Evolutionary conservation across 2,113 vertebrate species (phyloP).

Genomic region (Rostratula benghalensis): DNA sequence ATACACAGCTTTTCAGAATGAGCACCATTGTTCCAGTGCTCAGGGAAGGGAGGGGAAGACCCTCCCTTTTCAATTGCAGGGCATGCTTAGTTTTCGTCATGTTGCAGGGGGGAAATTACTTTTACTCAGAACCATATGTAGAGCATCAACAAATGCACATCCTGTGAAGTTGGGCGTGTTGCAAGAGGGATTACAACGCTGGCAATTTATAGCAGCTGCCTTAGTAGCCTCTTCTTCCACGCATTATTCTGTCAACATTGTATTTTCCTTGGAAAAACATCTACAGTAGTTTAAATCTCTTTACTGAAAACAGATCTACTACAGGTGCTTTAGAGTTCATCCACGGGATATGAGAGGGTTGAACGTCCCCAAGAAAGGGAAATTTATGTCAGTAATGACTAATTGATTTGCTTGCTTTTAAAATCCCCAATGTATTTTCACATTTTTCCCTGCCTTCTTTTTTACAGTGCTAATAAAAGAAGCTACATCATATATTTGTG

Average conservation of each 20-base stretch:
- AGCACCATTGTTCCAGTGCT: background rate
- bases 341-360: conserved; percentile 69
- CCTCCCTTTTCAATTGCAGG: background rate
- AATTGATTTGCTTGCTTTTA: conserved; percentile 72
- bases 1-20: background rate
- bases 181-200: conserved; percentile 61
- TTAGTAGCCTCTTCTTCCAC: conserved; percentile 72
- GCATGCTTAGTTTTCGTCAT: conserved; percentile 31
- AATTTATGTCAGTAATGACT: conserved; percentile 75
- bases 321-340: conserved; percentile 81
- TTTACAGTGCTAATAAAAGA: conserved; percentile 66
- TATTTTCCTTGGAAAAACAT: conserved; percentile 83
- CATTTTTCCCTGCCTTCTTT: conserved; percentile 54
- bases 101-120: conserved; percentile 25
- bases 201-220: conserved; percentile 77
- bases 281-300: conserved; percentile 73
- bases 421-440: conserved; percentile 66
- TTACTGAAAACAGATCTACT: conserved; percentile 74
- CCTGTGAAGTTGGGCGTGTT: conserved; percentile 50
- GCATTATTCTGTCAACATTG: conserved; percentile 76
- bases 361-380: conserved; percentile 74
- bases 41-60: background rate
- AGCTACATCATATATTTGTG: conserved; percentile 59
- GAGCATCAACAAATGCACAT: conserved; percentile 66
- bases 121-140: conserved; percentile 67